Conservation (phyloP, 1,140 invertebrate species). For the Parasteatoda tepidariorum region DNA sequence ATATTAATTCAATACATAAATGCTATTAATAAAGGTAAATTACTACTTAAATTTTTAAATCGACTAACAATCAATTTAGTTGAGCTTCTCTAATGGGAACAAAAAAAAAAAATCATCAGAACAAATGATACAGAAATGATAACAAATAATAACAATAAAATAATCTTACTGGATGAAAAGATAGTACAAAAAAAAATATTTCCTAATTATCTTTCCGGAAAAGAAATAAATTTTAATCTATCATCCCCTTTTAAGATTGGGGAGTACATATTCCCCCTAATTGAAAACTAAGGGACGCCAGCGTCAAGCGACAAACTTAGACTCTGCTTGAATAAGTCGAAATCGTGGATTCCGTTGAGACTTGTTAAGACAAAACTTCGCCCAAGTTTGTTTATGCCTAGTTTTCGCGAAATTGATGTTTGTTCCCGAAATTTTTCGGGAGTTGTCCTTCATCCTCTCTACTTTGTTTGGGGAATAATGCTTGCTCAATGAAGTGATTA, state of each 20-base stretch:
- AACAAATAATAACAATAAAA: background rate
- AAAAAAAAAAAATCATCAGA: background rate
- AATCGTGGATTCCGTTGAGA: constrained; percentile 7
- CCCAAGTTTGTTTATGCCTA: background rate
- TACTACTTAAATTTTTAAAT: no score
- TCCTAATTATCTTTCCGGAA: background rate
- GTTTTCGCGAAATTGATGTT: background rate
- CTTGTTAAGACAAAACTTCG: constrained; percentile 19
- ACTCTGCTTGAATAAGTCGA: background rate
- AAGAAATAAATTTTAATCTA: constrained; percentile 13
- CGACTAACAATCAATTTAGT: no score
- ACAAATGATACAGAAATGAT: background rate
- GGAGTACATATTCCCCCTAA: constrained; percentile 8
- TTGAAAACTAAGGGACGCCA: constrained; percentile 35
- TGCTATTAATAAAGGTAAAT: no score
- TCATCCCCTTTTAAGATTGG: background rate
- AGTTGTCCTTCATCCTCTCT: background rate
- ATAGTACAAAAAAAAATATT: no score
- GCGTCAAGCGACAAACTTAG: background rate
- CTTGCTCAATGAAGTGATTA: constrained; percentile 41
- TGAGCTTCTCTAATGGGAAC: no score
- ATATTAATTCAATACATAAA: no score
- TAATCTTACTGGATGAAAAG: no score
- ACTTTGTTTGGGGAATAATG: background rate
- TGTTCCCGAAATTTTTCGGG: background rate